Evolutionary conservation across 2,888 invertebrate species (phyloP).

Genomic region (Apocheima hispidaria): DNA sequence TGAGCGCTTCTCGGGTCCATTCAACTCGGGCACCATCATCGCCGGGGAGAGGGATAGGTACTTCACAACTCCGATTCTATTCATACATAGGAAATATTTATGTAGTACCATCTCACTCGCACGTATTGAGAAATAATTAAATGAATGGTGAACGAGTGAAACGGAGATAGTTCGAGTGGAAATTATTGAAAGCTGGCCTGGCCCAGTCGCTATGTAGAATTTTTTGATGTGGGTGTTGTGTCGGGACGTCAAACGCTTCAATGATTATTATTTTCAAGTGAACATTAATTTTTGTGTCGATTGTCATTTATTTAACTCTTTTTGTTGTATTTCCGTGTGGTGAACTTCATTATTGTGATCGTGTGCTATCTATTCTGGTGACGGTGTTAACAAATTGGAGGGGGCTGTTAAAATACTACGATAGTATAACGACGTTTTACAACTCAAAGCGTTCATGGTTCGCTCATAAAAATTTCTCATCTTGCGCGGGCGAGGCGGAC

Average conservation of each 20-base stretch:
- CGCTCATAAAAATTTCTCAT: constrained; percentile 81
- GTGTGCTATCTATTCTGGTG: constrained; percentile 72
- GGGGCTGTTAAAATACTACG: constrained; percentile 86
- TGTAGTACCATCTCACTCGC: constrained; percentile 74
- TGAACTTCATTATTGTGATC: constrained; percentile 61
- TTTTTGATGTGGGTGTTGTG: constrained; percentile 86
- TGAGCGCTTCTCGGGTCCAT: constrained; percentile 86
- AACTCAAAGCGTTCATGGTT: constrained; percentile 69
- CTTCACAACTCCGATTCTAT: constrained; percentile 83
- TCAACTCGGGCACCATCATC: constrained; percentile 80
- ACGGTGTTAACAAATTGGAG: constrained; percentile 80
- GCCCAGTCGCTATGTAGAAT: constrained; percentile 83
- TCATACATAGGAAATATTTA: constrained; percentile 84
- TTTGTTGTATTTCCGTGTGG: constrained; percentile 62
- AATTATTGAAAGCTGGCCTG: constrained; percentile 82
- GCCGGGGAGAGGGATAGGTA: constrained; percentile 71
- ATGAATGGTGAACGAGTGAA: constrained; percentile 84
- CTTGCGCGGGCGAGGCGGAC: constrained; percentile 77
- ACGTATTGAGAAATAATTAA: constrained; percentile 81
- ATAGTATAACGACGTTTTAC: constrained; percentile 84
- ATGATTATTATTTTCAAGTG: constrained; percentile 84
- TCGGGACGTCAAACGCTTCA: constrained; percentile 83
- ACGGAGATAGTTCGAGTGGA: constrained; percentile 82
- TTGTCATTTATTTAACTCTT: constrained; percentile 63
- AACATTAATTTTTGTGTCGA: constrained; percentile 75